A percentile compares a stretch with the other conserved stretches of the same genome.
Evolutionary conservation across 23 tunicate genomes (phyloP).

Genomic region (Ascidia mentula): DNA sequence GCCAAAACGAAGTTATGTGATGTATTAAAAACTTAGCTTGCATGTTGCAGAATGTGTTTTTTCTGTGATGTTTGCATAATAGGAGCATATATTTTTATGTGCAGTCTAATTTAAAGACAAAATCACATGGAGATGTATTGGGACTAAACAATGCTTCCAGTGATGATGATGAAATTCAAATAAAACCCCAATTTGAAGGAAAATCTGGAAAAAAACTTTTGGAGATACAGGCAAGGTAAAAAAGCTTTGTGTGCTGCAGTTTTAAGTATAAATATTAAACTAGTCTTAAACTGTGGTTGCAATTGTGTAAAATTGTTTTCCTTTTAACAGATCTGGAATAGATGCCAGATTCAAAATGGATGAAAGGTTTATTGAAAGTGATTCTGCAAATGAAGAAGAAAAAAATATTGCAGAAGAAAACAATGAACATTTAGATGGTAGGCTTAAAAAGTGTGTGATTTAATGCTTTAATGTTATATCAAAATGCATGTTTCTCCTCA

Average conservation of each 20-base stretch:
- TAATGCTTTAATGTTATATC: not conserved
- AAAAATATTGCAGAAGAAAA: not conserved
- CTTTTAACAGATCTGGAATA: constrained; percentile 24
- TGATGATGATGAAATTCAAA: constrained; percentile 11
- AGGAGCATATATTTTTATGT: not conserved
- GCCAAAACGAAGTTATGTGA: no score
- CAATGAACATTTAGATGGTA: not conserved
- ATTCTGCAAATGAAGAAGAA: not conserved
- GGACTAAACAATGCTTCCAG: constrained; percentile 15
- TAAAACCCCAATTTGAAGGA: constrained; percentile 29
- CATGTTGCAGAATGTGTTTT: no score
- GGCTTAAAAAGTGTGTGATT: no score
- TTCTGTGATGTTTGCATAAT: no score
- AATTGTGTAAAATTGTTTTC: not conserved
- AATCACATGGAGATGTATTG: constrained; percentile 2
- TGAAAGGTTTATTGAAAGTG: constrained; percentile 46
- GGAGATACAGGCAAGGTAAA: constrained; percentile 34
- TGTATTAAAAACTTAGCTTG: no score
- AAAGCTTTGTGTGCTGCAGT: not conserved
- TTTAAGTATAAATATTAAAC: no score
- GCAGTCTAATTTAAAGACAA: not conserved
- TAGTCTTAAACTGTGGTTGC: not conserved
- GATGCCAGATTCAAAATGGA: constrained; percentile 46
- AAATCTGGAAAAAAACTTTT: constrained; percentile 14
- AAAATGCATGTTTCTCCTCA: not conserved